Evolutionary conservation across 2,888 invertebrate species (phyloP), one percentile per base, ranked within the genome.

Genomic region (Agriopis aurantiaria): DNA sequence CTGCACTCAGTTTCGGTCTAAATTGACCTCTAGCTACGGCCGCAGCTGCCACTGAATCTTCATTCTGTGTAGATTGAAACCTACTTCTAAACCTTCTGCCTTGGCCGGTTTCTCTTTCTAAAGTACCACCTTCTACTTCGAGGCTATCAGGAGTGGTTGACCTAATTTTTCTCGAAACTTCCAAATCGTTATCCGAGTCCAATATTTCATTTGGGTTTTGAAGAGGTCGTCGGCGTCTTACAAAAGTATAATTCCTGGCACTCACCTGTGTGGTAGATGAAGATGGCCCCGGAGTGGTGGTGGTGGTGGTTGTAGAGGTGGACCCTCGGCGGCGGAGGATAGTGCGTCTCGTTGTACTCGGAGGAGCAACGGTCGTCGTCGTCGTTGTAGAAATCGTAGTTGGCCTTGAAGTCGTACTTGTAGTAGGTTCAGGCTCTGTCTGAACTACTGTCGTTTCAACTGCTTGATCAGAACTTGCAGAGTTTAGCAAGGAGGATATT

Each of bases 221-320:
- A 63, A 90, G 71, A 65, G 92, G 92, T 74, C 91, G 88, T 69
- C 92, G 90, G 71, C 94, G 92, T 73, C 88, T 91, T 74, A 93
- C 85, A 74, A 90, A 91, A 86, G 91, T 83, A 88, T 92, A 94
- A 87, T 90, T 94, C 93, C 92, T 95, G 84, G 89, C 88, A 94
- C 95, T 95, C 91, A 95, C 95, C 95, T 93, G 92, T 9, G 91
- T 90, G 11, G 88, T 82, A 9, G 89, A 80, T 9, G 86, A 79
- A 10, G 88, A 79, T 1, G 86, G 77, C 60, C 85, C 76, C 8
- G 88, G 80, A n/a, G 88, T 80, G 14, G 87, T 69, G 3, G 85
- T 79, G 14, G 83, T 83, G 3, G 85, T 79, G 14, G 83, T 84
- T 3, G 88, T 81, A 0, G 79, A 83, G 43, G 84, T 85, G 17